phyloP scores from a whole-genome alignment of 2,113 vertebrate species.

The Setophaga petechia region DNA sequence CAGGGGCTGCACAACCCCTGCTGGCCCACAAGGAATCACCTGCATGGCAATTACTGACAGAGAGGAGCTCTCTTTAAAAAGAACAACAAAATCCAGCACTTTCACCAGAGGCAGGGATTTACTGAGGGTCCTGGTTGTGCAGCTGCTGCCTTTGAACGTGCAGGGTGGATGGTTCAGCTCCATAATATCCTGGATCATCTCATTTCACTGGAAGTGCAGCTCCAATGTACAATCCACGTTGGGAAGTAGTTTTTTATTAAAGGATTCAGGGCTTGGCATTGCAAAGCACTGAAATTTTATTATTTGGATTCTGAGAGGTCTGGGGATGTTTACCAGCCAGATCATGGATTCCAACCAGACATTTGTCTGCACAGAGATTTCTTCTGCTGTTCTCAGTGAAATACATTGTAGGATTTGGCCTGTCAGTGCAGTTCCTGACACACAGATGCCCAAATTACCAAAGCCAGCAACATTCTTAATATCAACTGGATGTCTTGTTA shows the following conservation, averaged over 20 bases:
- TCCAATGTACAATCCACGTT: slow-evolving; percentile 9
- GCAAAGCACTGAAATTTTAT: not conserved
- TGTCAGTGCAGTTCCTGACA: not conserved
- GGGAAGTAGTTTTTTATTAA: slow-evolving; percentile 50
- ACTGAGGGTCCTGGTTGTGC: not conserved
- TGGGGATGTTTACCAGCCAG: not conserved
- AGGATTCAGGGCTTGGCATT: slow-evolving; percentile 28
- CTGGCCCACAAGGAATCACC: slow-evolving; percentile 3
- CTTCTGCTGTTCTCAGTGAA: not conserved
- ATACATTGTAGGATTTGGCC: not conserved
- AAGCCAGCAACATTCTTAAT: not conserved
- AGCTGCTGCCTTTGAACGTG: not conserved
- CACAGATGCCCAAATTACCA: not conserved
- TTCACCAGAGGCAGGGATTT: not conserved
- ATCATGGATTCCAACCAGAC: not conserved
- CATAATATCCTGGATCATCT: slow-evolving; percentile 11
- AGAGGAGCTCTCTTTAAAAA: not conserved
- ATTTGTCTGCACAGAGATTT: not conserved
- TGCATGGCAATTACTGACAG: slow-evolving; percentile 6
- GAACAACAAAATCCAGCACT: not conserved
- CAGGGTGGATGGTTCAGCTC: slow-evolving; percentile 31
- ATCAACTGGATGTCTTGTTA: not conserved
- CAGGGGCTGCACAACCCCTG: not conserved
- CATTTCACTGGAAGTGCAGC: slow-evolving; percentile 30
- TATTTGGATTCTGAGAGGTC: not conserved